phyloP scores from a whole-genome alignment of 2,113 vertebrate species.

The Colius striatus region DNA sequence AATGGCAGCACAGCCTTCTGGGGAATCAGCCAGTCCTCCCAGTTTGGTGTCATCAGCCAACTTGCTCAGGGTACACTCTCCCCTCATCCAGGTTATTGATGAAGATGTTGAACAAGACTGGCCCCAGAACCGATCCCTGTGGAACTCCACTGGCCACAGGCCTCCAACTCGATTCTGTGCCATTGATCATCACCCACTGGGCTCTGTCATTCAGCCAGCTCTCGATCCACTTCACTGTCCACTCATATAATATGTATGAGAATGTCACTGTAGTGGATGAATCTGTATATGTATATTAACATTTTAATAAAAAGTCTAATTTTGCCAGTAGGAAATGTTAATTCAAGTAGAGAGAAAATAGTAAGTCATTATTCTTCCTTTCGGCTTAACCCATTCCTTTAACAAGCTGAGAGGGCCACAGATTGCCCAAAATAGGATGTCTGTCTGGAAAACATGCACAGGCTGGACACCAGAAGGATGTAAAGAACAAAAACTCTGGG shows the following conservation, averaged over 20 bases:
- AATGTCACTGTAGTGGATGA: not conserved
- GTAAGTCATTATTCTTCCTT: not conserved
- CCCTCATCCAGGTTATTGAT: no score
- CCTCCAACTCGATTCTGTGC: no score
- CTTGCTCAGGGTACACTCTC: no score
- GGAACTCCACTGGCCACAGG: no score
- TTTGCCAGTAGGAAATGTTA: not conserved
- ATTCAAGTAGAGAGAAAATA: not conserved
- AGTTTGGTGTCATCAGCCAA: no score
- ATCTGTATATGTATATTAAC: not conserved
- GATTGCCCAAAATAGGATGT: accelerated
- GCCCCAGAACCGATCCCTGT: no score
- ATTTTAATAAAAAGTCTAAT: not conserved
- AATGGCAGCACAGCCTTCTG: no score
- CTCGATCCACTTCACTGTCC: no score
- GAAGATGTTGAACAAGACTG: no score
- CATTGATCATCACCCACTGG: no score
- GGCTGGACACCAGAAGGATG: not conserved
- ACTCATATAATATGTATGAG: not conserved
- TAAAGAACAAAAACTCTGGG: not conserved
- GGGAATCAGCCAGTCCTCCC: no score
- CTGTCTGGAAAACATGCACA: not conserved
- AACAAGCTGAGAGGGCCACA: not conserved
- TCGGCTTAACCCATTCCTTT: not conserved
- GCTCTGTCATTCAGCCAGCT: no score